A percentile compares a stretch with the other conserved stretches of the same genome.
phyloP scores from a whole-genome alignment of 2,888 invertebrate species.

The Acronicta psi region DNA sequence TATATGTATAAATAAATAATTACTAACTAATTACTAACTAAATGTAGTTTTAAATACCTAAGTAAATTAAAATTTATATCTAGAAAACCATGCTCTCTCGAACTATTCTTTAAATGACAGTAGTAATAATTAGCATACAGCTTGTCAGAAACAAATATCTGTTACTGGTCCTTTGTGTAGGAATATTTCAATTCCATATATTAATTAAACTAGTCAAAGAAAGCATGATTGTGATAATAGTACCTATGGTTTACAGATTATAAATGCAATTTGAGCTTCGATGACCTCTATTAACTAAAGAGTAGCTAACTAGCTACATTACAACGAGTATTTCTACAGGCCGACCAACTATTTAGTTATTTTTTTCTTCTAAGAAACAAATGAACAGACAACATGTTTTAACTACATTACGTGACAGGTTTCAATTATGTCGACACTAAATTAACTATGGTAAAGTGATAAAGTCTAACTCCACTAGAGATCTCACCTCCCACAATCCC shows the following conservation, averaged over 20 bases:
- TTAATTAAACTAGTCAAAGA: constrained; percentile 36
- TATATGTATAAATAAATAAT: constrained; percentile 47
- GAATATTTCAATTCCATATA: no score
- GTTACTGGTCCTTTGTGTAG: no score
- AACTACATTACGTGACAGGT: background rate
- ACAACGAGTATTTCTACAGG: constrained; percentile 43
- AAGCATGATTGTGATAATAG: constrained; percentile 47
- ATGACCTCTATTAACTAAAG: constrained; percentile 24
- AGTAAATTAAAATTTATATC: constrained; percentile 3
- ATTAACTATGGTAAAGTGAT: constrained; percentile 7
- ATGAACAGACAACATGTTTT: background rate
- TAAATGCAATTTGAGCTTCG: constrained; percentile 76
- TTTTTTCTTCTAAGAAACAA: background rate
- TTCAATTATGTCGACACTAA: constrained; percentile 9
- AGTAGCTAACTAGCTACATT: background rate
- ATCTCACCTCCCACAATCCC: constrained; percentile 59
- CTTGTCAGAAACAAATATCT: no score
- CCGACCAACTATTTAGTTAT: constrained; percentile 7
- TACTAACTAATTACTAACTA: constrained; percentile 17
- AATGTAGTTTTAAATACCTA: constrained; percentile 16
- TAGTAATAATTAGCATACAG: no score
- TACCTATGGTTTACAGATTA: constrained; percentile 53
- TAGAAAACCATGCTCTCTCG: constrained; percentile 52
- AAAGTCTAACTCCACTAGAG: constrained; percentile 49
- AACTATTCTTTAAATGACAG: constrained; percentile 19